Base-by-base conservation (phyloP, 2,888 invertebrate genomes). In the Drosophila demipolita region DNA sequence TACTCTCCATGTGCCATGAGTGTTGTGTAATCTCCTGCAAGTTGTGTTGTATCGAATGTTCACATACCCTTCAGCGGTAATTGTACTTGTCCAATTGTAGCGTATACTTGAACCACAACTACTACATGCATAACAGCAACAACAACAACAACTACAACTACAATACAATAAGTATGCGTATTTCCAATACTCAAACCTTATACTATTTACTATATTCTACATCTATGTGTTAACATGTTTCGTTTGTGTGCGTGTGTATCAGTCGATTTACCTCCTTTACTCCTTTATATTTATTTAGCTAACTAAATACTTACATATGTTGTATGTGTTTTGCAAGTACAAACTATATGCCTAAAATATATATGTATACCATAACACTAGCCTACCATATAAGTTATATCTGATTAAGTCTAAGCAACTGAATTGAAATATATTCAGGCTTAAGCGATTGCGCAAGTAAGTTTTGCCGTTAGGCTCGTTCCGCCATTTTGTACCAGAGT, bases 381-480 rank as follows among this genome's bases (percentile, higher is more conserved):
- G 83, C 82, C 75, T 83, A 83, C 42, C 65, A 57, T 59, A 58
- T 87, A 87, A 83, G 83, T 74, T 48, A 45, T 68, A 45, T 68
- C 17, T 73, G 40, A 62, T 40, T 74, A 68, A 73, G 68, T 66
- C 55, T 68, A 50, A 49, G 57, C 55, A 42, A 53, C n/a, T 35
- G 40, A 45, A 60, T 12, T n/a, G 9, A 38, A 49, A 32, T 38
- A 33, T 58, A 33, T 58, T 53, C 29, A 53, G 36, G 45, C 32
- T 38, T 26, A 38, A 33, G 15, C 23, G 50, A 67, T 64, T 29
- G 29, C 29, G 67, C 71, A 67, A 68, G 60, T 81, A 75, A 78
- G 72, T 82, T 70, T 55, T 55, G 26, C 49, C 69, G 62, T 54
- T 64, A 77, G 77, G 59, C 42, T 29, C 42, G 48, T 26, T 66